A percentile compares a stretch with the other conserved stretches of the same genome.
These are phyloP conservation scores for Hydrotaea cyrtoneurina DNA, from an alignment of 2,888 invertebrate genomes.

Conservation along the genomic window DNA sequence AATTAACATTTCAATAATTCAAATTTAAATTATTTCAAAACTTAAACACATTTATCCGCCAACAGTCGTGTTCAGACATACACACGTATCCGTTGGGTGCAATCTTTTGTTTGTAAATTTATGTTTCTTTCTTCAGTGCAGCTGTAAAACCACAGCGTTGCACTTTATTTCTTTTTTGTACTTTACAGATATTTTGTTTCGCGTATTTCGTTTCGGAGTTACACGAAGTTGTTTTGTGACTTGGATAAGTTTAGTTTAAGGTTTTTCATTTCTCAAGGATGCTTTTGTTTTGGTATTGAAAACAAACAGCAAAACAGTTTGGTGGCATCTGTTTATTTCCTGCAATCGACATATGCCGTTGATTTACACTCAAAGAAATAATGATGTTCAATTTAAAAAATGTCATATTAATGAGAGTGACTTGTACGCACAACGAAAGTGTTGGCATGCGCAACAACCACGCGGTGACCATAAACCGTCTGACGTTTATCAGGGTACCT, in stretches of 20 bases:
- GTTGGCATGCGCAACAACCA: no score
- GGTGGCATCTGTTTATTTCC: not conserved
- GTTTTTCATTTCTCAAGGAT: conserved; percentile 8
- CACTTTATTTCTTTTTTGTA: conserved; percentile 9
- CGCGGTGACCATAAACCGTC: no score
- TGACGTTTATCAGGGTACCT: no score
- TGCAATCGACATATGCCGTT: not conserved
- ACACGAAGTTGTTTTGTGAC: conserved; percentile 55
- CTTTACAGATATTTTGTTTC: conserved; percentile 12
- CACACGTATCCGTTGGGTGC: not conserved
- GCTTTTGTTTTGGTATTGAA: not conserved
- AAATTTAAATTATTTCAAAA: no score
- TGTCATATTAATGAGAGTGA: no score
- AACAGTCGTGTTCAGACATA: no score
- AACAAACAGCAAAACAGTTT: not conserved
- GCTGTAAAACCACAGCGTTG: not conserved
- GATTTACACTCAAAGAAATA: conserved; percentile 13
- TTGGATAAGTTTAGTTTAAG: conserved; percentile 23
- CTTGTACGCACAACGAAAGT: no score
- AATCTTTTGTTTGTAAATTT: conserved; percentile 13
- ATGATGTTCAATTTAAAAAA: no score
- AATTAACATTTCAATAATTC: no score
- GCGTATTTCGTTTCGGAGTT: conserved; percentile 1
- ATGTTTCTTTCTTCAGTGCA: not conserved
- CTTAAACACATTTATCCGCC: no score